Evolutionary conservation across 2,113 vertebrate genomes (phyloP), one percentile per base, ranked within the genome.

Genomic region (Laticauda laticaudata): DNA sequence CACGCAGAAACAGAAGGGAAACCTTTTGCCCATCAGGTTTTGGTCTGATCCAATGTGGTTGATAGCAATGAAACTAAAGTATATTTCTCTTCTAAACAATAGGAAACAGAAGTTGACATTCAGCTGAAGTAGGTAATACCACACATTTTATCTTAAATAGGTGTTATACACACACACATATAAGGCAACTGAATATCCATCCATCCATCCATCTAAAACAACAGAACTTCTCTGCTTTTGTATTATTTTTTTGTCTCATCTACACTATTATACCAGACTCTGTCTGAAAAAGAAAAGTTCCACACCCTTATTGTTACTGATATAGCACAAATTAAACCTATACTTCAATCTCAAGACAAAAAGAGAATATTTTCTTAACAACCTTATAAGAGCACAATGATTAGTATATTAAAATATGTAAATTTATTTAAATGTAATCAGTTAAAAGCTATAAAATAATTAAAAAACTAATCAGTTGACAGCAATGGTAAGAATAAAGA

Each of bases 391-490:
- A 15, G 7, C 39, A 92, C 5, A 69, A 89, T 75, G 7, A 89
- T 43, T 88, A 86, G n/a, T 9, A 5, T 90, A 86, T 90, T 59
- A 93, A 90, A 86, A 90, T 90, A 87, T 87, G 69, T 15, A 86
- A 92, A 90, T 86, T 29, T 48, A 92, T 89, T 48, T 85, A 85
- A 93, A 90, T 93, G 3, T 75, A 89, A 81, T 81, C 53, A 92
- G 61, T 48, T 90, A 69, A 43, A 51, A 59, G 75, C 75, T 29
- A 55, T 92, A 85, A 92, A 89, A 92, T 92, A 55, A 56, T 92
- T 69, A 15, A 85, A 59, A 92, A 92, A 26, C 86, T 92, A 92
- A 92, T 92, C 91, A 88, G 75, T 26, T 90, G 88, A 90, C 45
- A 87, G 53, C 45, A 51, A 69, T 93, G 39, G 55, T 57, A 90